A percentile compares a stretch with the other conserved stretches of the same genome.
Conservation (phyloP, 1,140 invertebrate genomes). For the Charaxes varanes region DNA sequence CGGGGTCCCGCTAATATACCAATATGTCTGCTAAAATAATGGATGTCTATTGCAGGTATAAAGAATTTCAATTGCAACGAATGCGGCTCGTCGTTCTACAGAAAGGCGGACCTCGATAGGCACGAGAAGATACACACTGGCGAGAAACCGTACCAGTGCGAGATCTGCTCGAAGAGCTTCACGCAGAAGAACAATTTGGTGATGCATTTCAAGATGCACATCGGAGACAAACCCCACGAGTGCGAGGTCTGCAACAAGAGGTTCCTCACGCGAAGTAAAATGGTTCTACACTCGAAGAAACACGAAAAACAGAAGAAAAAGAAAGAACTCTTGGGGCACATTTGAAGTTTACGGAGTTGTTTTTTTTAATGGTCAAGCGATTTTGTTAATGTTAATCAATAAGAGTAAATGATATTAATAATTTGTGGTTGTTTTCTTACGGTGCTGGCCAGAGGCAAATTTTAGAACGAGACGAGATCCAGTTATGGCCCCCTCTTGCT, state of each 20-base stretch:
- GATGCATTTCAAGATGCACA: conserved; percentile 58
- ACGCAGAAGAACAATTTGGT: conserved; percentile 57
- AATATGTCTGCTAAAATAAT: too few relatives aligned
- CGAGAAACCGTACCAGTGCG: conserved; percentile 46
- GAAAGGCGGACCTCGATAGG: conserved; percentile 51
- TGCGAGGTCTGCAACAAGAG: conserved; percentile 45
- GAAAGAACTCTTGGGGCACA: conserved; percentile 17
- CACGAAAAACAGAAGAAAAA: conserved; percentile 51
- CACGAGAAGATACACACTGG: conserved; percentile 54
- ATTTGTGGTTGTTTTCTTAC: too few relatives aligned
- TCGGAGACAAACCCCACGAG: conserved; percentile 42
- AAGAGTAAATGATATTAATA: too few relatives aligned
- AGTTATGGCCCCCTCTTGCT: too few relatives aligned
- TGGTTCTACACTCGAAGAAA: conserved; percentile 46
- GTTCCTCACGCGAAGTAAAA: conserved; percentile 52
- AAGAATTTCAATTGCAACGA: conserved; percentile 50
- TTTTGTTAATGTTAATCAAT: not conserved
- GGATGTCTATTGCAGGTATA: conserved; percentile 30
- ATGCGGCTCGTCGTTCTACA: conserved; percentile 50
- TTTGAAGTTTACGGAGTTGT: conserved; percentile 5
- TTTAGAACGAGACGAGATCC: too few relatives aligned
- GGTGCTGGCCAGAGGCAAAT: too few relatives aligned
- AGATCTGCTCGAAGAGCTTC: conserved; percentile 56
- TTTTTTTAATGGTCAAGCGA: not conserved
- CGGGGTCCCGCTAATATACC: too few relatives aligned